phyloP scores from a whole-genome alignment of 2,888 invertebrate species.

The Himalopsyche anomala region DNA sequence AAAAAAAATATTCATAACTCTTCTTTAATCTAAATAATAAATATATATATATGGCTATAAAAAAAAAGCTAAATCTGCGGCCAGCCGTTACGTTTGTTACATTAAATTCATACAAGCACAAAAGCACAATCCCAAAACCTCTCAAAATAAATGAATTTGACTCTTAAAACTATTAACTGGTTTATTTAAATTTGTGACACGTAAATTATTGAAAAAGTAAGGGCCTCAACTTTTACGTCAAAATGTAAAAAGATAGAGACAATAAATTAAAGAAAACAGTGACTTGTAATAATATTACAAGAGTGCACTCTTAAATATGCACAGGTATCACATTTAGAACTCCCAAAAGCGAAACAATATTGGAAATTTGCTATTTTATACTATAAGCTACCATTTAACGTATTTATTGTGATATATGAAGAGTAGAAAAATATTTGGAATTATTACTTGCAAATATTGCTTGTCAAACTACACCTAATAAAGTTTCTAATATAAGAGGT shows the following conservation, averaged over 20 bases:
- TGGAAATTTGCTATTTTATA: constrained; percentile 22
- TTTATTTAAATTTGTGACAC: constrained; percentile 31
- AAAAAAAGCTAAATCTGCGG: neutral
- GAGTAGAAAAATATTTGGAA: constrained; percentile 43
- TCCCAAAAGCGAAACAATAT: constrained; percentile 24
- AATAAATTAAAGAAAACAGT: constrained; percentile 5
- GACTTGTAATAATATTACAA: neutral
- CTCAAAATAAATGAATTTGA: constrained; percentile 22
- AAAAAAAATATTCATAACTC: too few species aligned
- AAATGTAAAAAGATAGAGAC: neutral
- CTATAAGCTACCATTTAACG: constrained; percentile 36
- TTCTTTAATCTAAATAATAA: neutral
- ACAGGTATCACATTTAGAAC: neutral
- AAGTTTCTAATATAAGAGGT: neutral
- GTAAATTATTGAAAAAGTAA: constrained; percentile 6
- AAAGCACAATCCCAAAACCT: constrained; percentile 42
- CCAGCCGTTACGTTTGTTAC: neutral
- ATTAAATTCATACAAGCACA: constrained; percentile 19
- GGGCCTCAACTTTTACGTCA: neutral
- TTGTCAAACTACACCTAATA: constrained; percentile 32
- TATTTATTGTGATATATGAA: neutral
- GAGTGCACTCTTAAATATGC: constrained; percentile 11
- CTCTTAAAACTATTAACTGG: constrained; percentile 37
- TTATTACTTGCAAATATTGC: constrained; percentile 42
- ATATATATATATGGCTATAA: neutral